phyloP scores from a whole-genome alignment of 2,797 vertebrate species.

The Fistularia commersonii region DNA sequence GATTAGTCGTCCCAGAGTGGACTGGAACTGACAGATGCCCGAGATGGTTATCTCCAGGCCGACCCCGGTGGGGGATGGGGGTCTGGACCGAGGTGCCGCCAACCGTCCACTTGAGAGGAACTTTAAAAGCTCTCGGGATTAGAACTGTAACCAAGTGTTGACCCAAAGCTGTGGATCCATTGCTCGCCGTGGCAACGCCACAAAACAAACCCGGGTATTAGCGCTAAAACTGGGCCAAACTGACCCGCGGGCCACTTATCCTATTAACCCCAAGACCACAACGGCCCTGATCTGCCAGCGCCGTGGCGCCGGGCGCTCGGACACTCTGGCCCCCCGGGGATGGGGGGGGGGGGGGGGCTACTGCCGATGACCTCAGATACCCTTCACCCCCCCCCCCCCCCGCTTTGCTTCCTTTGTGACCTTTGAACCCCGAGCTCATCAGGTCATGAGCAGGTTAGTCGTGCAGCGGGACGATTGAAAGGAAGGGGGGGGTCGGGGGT shows the following conservation, averaged over 20 bases:
- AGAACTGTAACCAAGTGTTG: slow-evolving; percentile 44
- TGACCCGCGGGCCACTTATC: slow-evolving; percentile 71
- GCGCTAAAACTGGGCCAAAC: slow-evolving; percentile 64
- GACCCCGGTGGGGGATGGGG: too few species aligned
- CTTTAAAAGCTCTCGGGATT: slow-evolving; percentile 21
- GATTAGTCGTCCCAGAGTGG: too few species aligned
- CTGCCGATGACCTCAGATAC: slow-evolving; percentile 68
- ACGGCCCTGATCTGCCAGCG: slow-evolving; percentile 48
- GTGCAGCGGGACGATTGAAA: slow-evolving; percentile 45
- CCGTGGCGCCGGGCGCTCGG: slow-evolving; percentile 47
- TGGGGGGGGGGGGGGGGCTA: too few species aligned
- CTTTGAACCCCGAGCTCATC: slow-evolving; percentile 61
- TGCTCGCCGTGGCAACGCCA: slow-evolving; percentile 41
- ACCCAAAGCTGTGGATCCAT: slow-evolving; percentile 41
- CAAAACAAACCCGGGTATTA: slow-evolving; percentile 57
- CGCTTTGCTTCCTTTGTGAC: too few species aligned
- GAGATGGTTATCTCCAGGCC: too few species aligned
- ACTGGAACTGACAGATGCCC: slow-evolving; percentile 2
- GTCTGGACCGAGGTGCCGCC: too few species aligned
- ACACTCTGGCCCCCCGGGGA: slow-evolving; percentile 31
- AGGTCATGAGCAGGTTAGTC: slow-evolving; percentile 49
- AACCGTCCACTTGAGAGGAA: slow-evolving; percentile 3
- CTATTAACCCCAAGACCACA: slow-evolving; percentile 70
- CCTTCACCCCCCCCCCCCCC: slow-evolving; percentile 50
- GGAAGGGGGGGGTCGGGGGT: slow-evolving; percentile 34